A percentile compares a stretch with the other conserved stretches of the same genome.
These are phyloP conservation scores for Semicossyphus pulcher DNA, from an alignment of 2,113 vertebrate species.

Conservation along the genomic window DNA sequence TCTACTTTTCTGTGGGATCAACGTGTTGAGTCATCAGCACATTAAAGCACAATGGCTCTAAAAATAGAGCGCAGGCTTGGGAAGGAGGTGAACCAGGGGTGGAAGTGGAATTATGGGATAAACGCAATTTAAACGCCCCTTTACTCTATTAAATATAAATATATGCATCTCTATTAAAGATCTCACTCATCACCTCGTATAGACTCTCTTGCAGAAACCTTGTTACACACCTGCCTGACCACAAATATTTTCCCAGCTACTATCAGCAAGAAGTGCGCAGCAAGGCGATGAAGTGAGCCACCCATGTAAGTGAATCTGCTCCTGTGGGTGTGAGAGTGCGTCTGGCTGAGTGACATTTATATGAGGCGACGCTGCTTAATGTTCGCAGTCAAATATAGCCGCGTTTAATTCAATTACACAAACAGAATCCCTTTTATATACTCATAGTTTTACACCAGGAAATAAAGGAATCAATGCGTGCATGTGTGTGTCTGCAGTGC, in stretches of 20 bases:
- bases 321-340: constrained; percentile 8
- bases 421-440: constrained; percentile 11
- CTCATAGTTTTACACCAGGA: neutral
- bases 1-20: constrained; percentile 15
- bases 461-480: constrained; percentile 5
- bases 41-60: constrained; percentile 16
- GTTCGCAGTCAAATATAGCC: constrained; percentile 13
- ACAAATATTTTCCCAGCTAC: constrained; percentile 32
- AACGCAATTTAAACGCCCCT: neutral
- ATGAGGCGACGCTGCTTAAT: neutral
- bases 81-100: neutral
- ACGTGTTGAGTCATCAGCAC: constrained; percentile 27
- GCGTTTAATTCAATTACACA: constrained; percentile 46
- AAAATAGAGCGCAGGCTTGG: constrained; percentile 24
- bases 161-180: neutral
- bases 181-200: neutral
- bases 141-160: constrained; percentile 10
- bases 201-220: constrained; percentile 36
- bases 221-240: constrained; percentile 51
- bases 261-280: constrained; percentile 25
- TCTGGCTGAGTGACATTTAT: constrained; percentile 29
- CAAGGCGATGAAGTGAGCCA: constrained; percentile 26
- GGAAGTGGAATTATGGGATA: constrained; percentile 24
- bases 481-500: neutral
- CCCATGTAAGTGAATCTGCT: constrained; percentile 1